Evolutionary conservation across 2,888 invertebrate genomes (phyloP).

Genomic region (Sarcophaga carnaria): DNA sequence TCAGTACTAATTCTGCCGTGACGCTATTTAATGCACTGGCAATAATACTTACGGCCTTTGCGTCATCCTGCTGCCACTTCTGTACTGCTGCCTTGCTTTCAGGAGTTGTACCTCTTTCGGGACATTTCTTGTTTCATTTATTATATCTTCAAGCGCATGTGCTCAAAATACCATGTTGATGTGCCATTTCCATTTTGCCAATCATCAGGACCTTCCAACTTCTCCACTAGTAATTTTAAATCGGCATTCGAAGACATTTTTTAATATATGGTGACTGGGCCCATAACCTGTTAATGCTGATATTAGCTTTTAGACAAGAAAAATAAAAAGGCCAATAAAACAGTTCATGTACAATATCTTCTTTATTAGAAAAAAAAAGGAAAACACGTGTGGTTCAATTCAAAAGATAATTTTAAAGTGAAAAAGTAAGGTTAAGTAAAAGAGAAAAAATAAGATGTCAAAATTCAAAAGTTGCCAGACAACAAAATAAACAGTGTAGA

Average conservation of each 20-base stretch:
- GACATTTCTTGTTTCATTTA: background rate
- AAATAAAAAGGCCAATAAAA: no score
- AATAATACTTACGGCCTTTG: conserved; percentile 17
- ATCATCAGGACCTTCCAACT: no score
- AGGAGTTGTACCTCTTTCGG: conserved; percentile 1
- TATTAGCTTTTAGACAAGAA: no score
- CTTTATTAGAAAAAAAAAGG: no score
- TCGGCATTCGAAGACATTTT: no score
- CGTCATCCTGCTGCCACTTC: conserved; percentile 16
- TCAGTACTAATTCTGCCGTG: background rate
- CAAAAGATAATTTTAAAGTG: no score
- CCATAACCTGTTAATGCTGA: background rate
- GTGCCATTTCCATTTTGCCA: conserved; percentile 11
- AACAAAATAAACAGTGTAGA: no score
- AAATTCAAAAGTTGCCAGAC: no score
- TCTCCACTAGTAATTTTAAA: no score
- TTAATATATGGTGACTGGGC: conserved; percentile 3
- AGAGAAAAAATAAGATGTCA: background rate
- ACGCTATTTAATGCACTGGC: conserved; percentile 7
- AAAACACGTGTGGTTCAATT: no score
- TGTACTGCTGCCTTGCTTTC: conserved; percentile 18
- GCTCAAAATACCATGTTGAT: conserved; percentile 17
- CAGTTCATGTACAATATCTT: no score
- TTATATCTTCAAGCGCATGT: conserved; percentile 21
- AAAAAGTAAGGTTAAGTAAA: background rate